phyloP scores from a whole-genome alignment of 2,797 vertebrate species.

The Pseudochromis fuscus region DNA sequence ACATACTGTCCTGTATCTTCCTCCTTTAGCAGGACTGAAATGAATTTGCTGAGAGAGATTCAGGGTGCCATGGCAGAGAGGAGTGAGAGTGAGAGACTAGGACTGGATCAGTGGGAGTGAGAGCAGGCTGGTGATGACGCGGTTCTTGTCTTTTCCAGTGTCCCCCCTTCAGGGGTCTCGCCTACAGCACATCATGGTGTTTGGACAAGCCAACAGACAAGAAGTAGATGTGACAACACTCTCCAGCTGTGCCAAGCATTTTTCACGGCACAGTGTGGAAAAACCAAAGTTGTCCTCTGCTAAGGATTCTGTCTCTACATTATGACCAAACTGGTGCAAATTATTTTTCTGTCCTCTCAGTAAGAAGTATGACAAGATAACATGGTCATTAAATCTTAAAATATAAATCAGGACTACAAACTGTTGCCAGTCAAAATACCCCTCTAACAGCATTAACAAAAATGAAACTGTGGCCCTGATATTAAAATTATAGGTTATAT shows the following conservation, averaged over 20 bases:
- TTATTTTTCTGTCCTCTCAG: no score
- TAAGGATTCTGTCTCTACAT: constrained; percentile 24
- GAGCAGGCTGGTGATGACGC: constrained; percentile 50
- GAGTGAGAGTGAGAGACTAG: constrained; percentile 16
- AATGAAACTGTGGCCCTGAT: not conserved
- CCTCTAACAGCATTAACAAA: no score
- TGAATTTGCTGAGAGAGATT: constrained; percentile 19
- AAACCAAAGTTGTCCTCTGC: constrained; percentile 44
- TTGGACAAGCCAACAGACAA: constrained; percentile 68
- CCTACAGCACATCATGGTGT: constrained; percentile 64
- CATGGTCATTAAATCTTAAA: no score
- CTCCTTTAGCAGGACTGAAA: constrained; percentile 3
- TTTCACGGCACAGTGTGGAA: constrained; percentile 46
- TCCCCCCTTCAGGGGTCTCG: constrained; percentile 57
- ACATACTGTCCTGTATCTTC: not conserved
- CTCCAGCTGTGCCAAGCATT: constrained; percentile 67
- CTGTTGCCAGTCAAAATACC: no score
- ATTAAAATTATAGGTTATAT: not conserved
- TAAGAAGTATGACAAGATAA: no score
- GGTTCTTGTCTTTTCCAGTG: constrained; percentile 63
- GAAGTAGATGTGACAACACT: constrained; percentile 70
- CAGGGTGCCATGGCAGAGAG: constrained; percentile 4
- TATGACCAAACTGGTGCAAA: constrained; percentile 4
- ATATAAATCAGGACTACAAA: no score
- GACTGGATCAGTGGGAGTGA: constrained; percentile 37